phyloP scores from a whole-genome alignment of 2,888 invertebrate genomes.

The Synanthedon myopaeformis region DNA sequence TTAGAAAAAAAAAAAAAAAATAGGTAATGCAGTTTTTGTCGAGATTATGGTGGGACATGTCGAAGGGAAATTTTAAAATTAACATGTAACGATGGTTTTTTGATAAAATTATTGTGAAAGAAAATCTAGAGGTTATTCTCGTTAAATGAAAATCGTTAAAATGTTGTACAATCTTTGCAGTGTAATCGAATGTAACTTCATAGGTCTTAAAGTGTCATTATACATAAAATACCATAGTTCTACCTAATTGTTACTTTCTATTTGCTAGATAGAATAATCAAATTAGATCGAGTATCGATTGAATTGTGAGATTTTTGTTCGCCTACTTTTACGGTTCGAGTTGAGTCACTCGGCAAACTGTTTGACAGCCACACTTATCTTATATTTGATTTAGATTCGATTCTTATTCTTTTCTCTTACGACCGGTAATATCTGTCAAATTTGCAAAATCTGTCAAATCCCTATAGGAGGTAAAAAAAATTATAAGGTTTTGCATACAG shows the following conservation, averaged over 20 bases:
- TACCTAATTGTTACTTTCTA: slow-evolving; percentile 70
- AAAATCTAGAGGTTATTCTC: slow-evolving; percentile 45
- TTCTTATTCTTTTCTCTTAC: no score
- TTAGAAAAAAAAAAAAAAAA: slow-evolving; percentile 47
- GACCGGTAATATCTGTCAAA: no score
- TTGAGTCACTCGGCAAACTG: no score
- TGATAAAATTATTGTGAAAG: slow-evolving; percentile 51
- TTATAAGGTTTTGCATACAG: no score
- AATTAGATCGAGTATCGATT: slow-evolving; percentile 61
- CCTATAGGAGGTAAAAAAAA: no score
- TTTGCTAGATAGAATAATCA: slow-evolving; percentile 70
- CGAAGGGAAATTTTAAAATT: slow-evolving; percentile 40
- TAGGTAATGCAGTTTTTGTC: slow-evolving; percentile 49
- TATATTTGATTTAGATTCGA: no score
- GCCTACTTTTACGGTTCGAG: no score
- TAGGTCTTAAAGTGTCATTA: slow-evolving; percentile 38
- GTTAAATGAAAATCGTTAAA: slow-evolving; percentile 47
- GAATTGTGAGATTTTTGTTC: not conserved
- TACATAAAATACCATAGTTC: slow-evolving; percentile 55
- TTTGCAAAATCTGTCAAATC: no score
- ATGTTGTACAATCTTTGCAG: slow-evolving; percentile 55
- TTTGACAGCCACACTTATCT: no score
- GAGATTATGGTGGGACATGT: slow-evolving; percentile 21
- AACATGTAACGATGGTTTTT: slow-evolving; percentile 37
- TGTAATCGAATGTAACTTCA: slow-evolving; percentile 48